phyloP scores from a whole-genome alignment of 2,888 invertebrate genomes.

The Dendrolimus houi region DNA sequence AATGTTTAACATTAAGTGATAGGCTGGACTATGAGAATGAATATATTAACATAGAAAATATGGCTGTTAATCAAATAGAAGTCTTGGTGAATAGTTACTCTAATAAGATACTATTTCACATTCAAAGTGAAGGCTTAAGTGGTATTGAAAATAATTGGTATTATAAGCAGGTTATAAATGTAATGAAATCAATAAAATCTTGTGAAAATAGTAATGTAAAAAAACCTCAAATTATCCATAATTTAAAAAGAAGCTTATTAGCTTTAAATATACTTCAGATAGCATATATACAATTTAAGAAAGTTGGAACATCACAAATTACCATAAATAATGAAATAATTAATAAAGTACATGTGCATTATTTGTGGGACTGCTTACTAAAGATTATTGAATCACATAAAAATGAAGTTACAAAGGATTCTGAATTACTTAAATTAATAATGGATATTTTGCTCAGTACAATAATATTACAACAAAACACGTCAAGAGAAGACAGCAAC shows the following conservation, averaged over 20 bases:
- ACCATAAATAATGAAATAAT: slow-evolving; percentile 14
- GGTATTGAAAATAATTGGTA: slow-evolving; percentile 38
- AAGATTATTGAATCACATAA: slow-evolving; percentile 31
- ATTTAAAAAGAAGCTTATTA: slow-evolving; percentile 38
- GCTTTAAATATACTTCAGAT: slow-evolving; percentile 39
- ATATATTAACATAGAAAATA: slow-evolving; percentile 33
- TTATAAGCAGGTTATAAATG: slow-evolving; percentile 35
- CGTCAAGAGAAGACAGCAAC: slow-evolving; percentile 25
- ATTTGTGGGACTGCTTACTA: slow-evolving; percentile 29
- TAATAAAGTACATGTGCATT: slow-evolving; percentile 16
- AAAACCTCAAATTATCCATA: slow-evolving; percentile 33
- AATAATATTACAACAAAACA: slow-evolving; percentile 22
- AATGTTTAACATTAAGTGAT: slow-evolving; percentile 41
- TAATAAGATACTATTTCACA: slow-evolving; percentile 29
- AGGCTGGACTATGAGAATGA: slow-evolving; percentile 33
- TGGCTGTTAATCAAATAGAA: slow-evolving; percentile 41
- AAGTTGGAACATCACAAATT: slow-evolving; percentile 5
- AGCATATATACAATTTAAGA: slow-evolving; percentile 23
- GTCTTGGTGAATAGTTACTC: slow-evolving; percentile 33
- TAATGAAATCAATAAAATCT: slow-evolving; percentile 33
- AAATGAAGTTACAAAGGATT: slow-evolving; percentile 23
- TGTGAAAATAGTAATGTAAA: slow-evolving; percentile 36
- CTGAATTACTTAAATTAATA: slow-evolving; percentile 19
- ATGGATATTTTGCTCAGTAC: slow-evolving; percentile 36
- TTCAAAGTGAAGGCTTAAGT: slow-evolving; percentile 17